These are phyloP conservation scores for Indri indri DNA, from an alignment of 2,113 vertebrate genomes.

Conservation along the genomic window DNA sequence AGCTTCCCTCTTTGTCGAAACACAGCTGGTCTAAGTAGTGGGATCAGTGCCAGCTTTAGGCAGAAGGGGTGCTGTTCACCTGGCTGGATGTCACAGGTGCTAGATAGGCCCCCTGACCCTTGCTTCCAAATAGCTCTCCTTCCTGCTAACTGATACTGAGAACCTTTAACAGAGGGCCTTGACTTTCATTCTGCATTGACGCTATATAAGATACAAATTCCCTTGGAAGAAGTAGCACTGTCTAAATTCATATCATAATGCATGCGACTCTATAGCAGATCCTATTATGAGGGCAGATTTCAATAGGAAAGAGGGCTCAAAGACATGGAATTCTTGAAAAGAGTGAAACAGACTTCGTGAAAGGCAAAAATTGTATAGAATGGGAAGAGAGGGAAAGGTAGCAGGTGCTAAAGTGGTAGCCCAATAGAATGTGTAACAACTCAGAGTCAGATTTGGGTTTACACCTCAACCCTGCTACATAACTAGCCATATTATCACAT, in stretches of 20 bases:
- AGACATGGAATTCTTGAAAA: conserved; percentile 2
- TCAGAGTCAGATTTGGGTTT: neutral
- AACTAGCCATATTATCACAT: neutral
- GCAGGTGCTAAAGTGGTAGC: neutral
- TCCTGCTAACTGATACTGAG: neutral
- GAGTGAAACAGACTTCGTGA: neutral
- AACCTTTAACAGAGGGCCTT: neutral
- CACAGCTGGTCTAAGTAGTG: conserved; percentile 9
- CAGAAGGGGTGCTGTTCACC: neutral
- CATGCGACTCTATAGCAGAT: neutral
- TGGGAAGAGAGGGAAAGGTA: neutral
- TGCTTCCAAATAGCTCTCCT: neutral
- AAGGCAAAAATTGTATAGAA: neutral
- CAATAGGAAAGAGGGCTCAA: neutral
- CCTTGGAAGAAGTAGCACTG: neutral
- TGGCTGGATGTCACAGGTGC: neutral
- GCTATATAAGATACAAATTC: neutral
- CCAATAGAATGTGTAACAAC: neutral
- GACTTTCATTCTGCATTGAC: conserved; percentile 7
- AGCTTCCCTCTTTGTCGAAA: conserved; percentile 3
- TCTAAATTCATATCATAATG: conserved; percentile 24
- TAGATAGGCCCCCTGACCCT: neutral
- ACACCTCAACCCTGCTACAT: neutral
- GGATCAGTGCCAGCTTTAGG: neutral
- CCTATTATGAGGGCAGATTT: neutral